Evolutionary conservation across 1,140 invertebrate genomes (phyloP).

Genomic region (Phthorimaea operculella): DNA sequence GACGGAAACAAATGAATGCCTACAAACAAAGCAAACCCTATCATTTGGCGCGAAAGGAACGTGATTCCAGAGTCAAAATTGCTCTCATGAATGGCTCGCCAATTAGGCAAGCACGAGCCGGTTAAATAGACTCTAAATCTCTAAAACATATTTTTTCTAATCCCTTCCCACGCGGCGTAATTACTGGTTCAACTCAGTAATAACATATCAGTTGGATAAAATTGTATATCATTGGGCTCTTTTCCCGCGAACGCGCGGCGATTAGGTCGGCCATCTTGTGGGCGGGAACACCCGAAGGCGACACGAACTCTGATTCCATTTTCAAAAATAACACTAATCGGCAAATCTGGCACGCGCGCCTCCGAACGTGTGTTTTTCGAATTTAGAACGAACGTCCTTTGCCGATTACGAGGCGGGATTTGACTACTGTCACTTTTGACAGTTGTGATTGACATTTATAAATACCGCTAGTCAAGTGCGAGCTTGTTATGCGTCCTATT

Average conservation of each 20-base stretch:
- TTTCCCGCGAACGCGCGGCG: slow-evolving; percentile 52
- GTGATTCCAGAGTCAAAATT: slow-evolving; percentile 33
- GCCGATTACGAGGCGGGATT: slow-evolving; percentile 54
- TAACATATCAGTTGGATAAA: slow-evolving; percentile 66
- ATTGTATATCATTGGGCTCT: slow-evolving; percentile 63
- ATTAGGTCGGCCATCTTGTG: slow-evolving; percentile 64
- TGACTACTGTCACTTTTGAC: slow-evolving; percentile 63
- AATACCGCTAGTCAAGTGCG: slow-evolving; percentile 55
- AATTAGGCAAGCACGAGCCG: slow-evolving; percentile 62
- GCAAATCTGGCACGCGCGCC: slow-evolving; percentile 55
- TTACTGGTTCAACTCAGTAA: slow-evolving; percentile 61
- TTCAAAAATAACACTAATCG: slow-evolving; percentile 65
- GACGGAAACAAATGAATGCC: not conserved
- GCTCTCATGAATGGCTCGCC: slow-evolving; percentile 45
- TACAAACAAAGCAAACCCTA: not conserved
- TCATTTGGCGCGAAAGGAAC: not conserved
- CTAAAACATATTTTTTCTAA: slow-evolving; percentile 55
- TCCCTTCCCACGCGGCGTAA: slow-evolving; percentile 61
- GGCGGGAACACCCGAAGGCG: slow-evolving; percentile 58
- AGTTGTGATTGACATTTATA: slow-evolving; percentile 61
- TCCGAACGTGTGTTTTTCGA: slow-evolving; percentile 60
- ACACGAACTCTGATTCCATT: slow-evolving; percentile 61
- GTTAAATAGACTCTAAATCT: slow-evolving; percentile 23
- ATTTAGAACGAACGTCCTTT: slow-evolving; percentile 57
- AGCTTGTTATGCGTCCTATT: slow-evolving; percentile 45